These are phyloP conservation scores for Pentalonia nigronervosa DNA, from an alignment of 1,140 invertebrate genomes.

Conservation along the genomic window DNA sequence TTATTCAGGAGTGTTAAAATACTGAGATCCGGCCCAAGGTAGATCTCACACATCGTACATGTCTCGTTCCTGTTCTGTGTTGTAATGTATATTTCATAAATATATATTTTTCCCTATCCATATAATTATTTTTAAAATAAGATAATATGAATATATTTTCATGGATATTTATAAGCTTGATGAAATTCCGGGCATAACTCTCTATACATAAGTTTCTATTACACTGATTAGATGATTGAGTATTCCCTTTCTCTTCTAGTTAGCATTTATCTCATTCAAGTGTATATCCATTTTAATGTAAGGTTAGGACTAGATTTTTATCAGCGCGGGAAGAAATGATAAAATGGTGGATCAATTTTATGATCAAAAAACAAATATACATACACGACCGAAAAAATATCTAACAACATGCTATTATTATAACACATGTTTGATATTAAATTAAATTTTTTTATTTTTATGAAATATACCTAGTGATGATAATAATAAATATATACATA, in stretches of 20 bases:
- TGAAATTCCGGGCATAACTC: neutral
- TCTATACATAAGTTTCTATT: neutral
- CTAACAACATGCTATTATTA: neutral
- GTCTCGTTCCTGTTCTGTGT: neutral
- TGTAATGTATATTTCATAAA: neutral
- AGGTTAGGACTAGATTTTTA: neutral
- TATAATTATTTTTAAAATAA: neutral
- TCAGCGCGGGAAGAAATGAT: neutral
- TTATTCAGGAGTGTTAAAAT: too few relatives aligned
- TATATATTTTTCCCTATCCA: neutral
- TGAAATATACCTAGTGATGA: too few relatives aligned
- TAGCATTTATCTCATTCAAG: neutral
- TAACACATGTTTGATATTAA: too few relatives aligned
- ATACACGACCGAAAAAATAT: neutral
- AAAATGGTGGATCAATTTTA: neutral
- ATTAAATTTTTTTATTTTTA: too few relatives aligned
- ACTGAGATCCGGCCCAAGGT: too few relatives aligned
- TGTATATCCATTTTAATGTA: neutral
- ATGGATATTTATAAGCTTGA: neutral
- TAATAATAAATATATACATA: too few relatives aligned
- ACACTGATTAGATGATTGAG: neutral
- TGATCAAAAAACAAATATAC: neutral
- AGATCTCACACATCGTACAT: too few relatives aligned
- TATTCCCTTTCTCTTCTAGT: neutral
- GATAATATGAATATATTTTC: neutral